Base-by-base conservation (phyloP, 2,113 vertebrate genomes). In the Orientallactaga bullata region DNA sequence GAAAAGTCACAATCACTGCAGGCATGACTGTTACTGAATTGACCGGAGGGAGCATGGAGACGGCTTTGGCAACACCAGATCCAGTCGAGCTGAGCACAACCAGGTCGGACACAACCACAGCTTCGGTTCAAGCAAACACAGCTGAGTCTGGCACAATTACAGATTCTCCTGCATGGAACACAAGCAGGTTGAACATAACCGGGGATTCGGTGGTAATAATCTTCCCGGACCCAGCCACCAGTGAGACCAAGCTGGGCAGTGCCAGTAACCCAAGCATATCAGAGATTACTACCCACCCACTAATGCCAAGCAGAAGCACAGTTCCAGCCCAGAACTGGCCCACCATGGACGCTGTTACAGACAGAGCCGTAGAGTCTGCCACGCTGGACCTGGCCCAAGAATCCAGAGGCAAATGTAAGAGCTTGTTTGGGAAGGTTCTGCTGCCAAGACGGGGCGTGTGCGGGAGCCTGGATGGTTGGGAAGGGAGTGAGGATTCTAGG, bases 381-480 rank as follows among this genome's bases (percentile, higher is more conserved):
- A 9, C 0, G 0, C 35, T 58, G 80, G 87, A 77, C 21, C 21
- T 12, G 61, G 58, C 65, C n/a, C 47, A 87, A 79, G 79, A 85
- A 77, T 12, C 0, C 32, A n/a, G 23, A 97, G 96, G 97, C 96
- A 94, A 91, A 6, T 3, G 11, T 3, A 20, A 1, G 51, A 3
- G 2, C 37, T 39, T 51, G 77, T 81, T 24, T 61, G 88, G 84
- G 60, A n/a, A 4, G 35, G 23, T 12, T 13, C 74, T 18, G 60
- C 32, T 35, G 85, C 20, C 60, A 18, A 18, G 42, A 3, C 17
- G 23, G 7, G 1, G 0, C n/a, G 55, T 37, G 16, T 2, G 30
- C 3, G 4, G 1, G 9, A 32, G 51, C 16, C n/a, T 28, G 61
- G 69, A 1, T 30, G 66, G 28, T 7, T 15, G 35, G 55, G 84